Percentiles rank a stretch among this genome's conserved stretches.
These are phyloP conservation scores for Pseudonaja textilis DNA, from an alignment of 2,113 vertebrate genomes.

Conservation along the genomic window DNA sequence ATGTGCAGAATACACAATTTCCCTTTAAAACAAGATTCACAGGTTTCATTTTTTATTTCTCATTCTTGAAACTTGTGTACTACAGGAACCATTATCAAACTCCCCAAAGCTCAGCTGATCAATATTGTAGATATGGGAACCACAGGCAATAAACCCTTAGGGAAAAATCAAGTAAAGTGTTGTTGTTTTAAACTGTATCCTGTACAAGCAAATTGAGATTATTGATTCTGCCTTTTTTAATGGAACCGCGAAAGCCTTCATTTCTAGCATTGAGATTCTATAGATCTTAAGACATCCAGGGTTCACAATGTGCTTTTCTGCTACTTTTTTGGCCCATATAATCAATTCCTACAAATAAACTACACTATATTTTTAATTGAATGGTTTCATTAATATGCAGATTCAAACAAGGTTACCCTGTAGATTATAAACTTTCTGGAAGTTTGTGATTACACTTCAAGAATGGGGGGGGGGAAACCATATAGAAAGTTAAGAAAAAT, in stretches of 20 bases:
- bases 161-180: not conserved
- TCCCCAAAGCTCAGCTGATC: not conserved
- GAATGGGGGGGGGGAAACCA: not conserved
- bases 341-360: not conserved
- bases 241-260: not conserved
- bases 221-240: not conserved
- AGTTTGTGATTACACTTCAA: not conserved
- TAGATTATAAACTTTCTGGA: not conserved
- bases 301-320: not conserved
- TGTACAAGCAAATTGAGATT: not conserved
- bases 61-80: not conserved
- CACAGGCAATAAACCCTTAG: not conserved
- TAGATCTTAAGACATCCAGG: not conserved
- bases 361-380: not conserved
- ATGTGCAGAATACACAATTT: not conserved
- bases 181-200: not conserved
- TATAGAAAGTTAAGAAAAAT: not conserved
- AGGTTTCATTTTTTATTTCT: not conserved
- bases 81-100: not conserved
- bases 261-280: not conserved
- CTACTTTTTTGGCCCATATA: not conserved
- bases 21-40: not conserved
- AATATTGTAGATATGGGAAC: not conserved
- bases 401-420: not conserved
- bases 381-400: not conserved